A percentile compares a stretch with the other conserved stretches of the same genome.
Conservation (phyloP, 2,797 vertebrate species). For the Enteromius thamalakanensis region DNA sequence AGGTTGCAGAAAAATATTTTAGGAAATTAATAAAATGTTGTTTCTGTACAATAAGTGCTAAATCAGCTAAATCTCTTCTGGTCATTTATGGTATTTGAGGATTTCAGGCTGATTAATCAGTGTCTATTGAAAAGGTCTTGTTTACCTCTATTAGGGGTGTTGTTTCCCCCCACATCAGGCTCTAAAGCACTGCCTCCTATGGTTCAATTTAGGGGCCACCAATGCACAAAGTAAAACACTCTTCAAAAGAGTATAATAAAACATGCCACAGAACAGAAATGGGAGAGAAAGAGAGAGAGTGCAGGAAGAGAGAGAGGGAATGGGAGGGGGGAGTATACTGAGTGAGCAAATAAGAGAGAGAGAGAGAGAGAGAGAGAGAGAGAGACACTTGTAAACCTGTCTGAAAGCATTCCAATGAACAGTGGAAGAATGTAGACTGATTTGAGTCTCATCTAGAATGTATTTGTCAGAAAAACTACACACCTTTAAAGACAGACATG, state of each 20-base stretch:
- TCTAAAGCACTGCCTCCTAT: slow-evolving; percentile 54
- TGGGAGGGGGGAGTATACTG: slow-evolving; percentile 24
- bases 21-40: not conserved
- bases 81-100: not conserved
- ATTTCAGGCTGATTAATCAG: slow-evolving; percentile 38
- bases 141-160: slow-evolving; percentile 38
- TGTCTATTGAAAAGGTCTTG: slow-evolving; percentile 36
- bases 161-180: slow-evolving; percentile 45
- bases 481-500: not conserved
- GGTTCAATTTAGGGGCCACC: slow-evolving; percentile 54
- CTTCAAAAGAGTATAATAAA: slow-evolving; percentile 64
- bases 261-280: slow-evolving; percentile 59
- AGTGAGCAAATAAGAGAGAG: not conserved
- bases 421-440: slow-evolving; percentile 58
- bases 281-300: slow-evolving; percentile 40
- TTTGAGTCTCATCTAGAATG: slow-evolving; percentile 58
- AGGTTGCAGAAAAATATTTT: not conserved
- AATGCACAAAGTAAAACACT: slow-evolving; percentile 61
- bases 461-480: slow-evolving; percentile 13
- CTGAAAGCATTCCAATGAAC: slow-evolving; percentile 63
- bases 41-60: too few relatives aligned
- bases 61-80: not conserved
- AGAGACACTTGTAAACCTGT: slow-evolving; percentile 55
- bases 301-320: too few relatives aligned
- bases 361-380: slow-evolving; percentile 43